Base-by-base conservation (phyloP, 2,113 vertebrate genomes). In the Ploceus nigricollis region DNA sequence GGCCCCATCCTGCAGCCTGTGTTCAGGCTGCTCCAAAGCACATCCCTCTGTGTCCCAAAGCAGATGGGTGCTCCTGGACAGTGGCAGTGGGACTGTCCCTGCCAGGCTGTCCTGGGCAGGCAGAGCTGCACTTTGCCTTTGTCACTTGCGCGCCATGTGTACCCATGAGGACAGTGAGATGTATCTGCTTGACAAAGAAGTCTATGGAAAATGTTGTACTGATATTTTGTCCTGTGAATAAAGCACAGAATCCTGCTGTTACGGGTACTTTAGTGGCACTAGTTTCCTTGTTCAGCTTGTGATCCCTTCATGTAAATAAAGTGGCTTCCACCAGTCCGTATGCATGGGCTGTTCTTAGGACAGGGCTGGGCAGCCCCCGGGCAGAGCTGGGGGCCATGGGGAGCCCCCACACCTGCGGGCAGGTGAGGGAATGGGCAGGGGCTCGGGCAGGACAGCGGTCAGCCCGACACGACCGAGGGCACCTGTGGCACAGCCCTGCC, bases 191-290 rank as follows among this genome's bases (percentile, higher is more conserved):
- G 92, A 70, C 76, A 86, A 94, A 94, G 27, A 85, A 87, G 64
- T 89, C 93, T 87, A 81, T 82, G 80, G 68, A 80, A 93, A 87
- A 71, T 88, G 89, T 91, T 92, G 94, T 96, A 92, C 95, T 11
- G 19, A 77, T 88, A 71, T 89, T 93, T 87, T 95, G 93, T 94
- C 97, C 96, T 95, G 77, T 91, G 96, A 98, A 98, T 97, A 98
- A 98, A 98, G 98, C 98, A 98, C 98, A 98, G 95, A 96, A 87
- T 96, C 97, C 97, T 97, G 97, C 97, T 98, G 96, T 98, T 98
- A 98, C 98, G 98, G 98, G 98, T 98, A 98, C 96, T 92, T 91
- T 65, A 75, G 95, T 96, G 95, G 90, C 82, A 53, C 70, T 39
- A 57, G 95, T 91, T 63, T 97, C 95, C 96, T 93, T 97, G 95